A percentile compares a stretch with the other conserved stretches of the same genome.
Evolutionary conservation across 2,888 invertebrate species (phyloP).

Genomic region (Ornithoptera alexandrae): DNA sequence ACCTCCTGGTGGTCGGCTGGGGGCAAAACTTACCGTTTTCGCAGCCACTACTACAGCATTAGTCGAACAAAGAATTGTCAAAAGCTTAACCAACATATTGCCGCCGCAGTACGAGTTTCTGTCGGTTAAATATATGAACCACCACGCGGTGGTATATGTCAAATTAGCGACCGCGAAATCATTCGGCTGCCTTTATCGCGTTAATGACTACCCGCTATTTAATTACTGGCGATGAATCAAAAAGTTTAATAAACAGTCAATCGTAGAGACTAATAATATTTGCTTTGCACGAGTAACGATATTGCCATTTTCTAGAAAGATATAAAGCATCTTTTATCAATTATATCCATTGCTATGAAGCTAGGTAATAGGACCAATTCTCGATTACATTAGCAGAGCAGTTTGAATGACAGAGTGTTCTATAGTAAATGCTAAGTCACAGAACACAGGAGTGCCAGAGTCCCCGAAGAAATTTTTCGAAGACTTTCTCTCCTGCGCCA

Average conservation of each 20-base stretch:
- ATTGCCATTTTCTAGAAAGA: not conserved
- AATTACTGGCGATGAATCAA: constrained; percentile 27
- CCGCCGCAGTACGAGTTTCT: not conserved
- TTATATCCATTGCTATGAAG: too few relatives aligned
- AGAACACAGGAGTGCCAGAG: too few relatives aligned
- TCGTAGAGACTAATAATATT: not conserved
- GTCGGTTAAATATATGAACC: constrained; percentile 16
- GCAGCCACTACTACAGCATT: not conserved
- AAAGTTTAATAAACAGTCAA: constrained; percentile 4
- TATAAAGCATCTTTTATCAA: too few relatives aligned
- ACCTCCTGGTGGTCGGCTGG: too few relatives aligned
- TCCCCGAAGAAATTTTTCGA: too few relatives aligned
- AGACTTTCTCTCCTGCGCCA: too few relatives aligned
- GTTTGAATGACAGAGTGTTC: too few relatives aligned
- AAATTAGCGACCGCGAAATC: constrained; percentile 37
- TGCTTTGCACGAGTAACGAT: not conserved
- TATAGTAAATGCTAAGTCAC: too few relatives aligned
- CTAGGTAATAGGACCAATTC: too few relatives aligned
- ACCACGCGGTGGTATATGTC: constrained; percentile 27
- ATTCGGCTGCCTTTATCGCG: constrained; percentile 19
- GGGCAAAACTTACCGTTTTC: constrained; percentile 9
- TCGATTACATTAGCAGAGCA: too few relatives aligned
- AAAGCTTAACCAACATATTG: constrained; percentile 17
- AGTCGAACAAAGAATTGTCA: constrained; percentile 4
- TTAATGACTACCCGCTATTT: constrained; percentile 19